Evolutionary conservation across 2,888 invertebrate genomes (phyloP), one percentile per base, ranked within the genome.

Genomic region (Fragum whitleyi): DNA sequence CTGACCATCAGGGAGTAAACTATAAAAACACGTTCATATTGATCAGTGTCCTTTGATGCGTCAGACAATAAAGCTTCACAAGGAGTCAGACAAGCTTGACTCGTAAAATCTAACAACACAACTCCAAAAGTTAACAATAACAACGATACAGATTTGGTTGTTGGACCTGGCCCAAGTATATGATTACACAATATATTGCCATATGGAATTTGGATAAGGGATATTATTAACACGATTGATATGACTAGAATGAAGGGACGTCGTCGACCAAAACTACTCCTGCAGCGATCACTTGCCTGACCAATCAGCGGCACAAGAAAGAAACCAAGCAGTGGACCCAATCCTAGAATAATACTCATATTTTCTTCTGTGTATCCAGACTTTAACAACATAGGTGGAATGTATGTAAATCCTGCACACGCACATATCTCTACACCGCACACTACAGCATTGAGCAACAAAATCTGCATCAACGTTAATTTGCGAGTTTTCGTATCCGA

Each of bases 1-100:
- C 98, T 98, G 11, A 98, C 98, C 98, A 98, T 98, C 87, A 98
- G 96, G 0, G 98, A 98, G 93, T 99, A 99, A 1, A 98, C 97
- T 89, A 98, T 98, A 26, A 99, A 95, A 0, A 98, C 98, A 91
- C 96, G 96, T 0, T 98, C 98, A 91, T 98, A 98, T 93, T 98
- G 98, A 95, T 97, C 97, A 94, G 97, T 91, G n/a, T 88, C 97
- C 87, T 97, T 95, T 76, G 97, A 97, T 70, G 98, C 97, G 93
- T 99, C 99, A 29, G 98, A 95, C 0, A 99, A 95, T 94, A 98
- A 97, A 59, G 98, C 98, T 87, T 99, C 95, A 0, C 98, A 96
- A 0, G 99, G 98, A 92, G 98, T 98, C 93, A 99, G 97, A 90
- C 98, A 98, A 36, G 98, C 98, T 93, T 99, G 98, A 0, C 98